Evolutionary conservation across 2,797 vertebrate species (phyloP), one percentile per base, ranked within the genome.

Genomic region (Apogon hyalosoma): DNA sequence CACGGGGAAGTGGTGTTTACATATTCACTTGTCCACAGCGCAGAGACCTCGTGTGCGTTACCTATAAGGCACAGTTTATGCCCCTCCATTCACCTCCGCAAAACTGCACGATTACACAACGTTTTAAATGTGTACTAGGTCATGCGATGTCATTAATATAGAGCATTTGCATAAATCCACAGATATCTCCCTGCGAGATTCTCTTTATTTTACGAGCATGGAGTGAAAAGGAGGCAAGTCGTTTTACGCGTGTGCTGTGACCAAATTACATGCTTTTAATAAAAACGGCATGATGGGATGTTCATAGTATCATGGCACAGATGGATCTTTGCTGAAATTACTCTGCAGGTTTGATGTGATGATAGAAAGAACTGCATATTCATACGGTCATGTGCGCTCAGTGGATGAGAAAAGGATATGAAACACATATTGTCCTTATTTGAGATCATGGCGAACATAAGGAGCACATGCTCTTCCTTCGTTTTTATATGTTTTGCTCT

Each of bases 31-130:
- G 72, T 60, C 68, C 75, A 52, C 60, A 51, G 69, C 83, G 76
- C 77, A 33, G 24, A 60, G 75, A 87, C 78, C 84, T 83, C 81
- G 84, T 88, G 88, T 73, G 82, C 71, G 77, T 55, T 47, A 51
- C 52, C 36, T 1, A 18, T 33, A 14, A 39, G 61, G 45, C 63
- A 18, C 3, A 55, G 39, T 55, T 76, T 51, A 8, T 47, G 66
- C 53, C 41, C 40, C 57, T 52, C 58, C 33, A 1, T 63, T 64
- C 6, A 28, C 24, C 2, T 43, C 28, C 24, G 8, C 60, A 0
- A 45, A 19, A 24, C 53, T 60, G 46, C 19, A 6, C 24, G 11
- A n/a, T 55, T 39, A 50, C 41, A 6, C 8, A 1, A 10, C 1
- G 11, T 39, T 12, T 48, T 31, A 7, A 46, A 11, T 1, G 9